Conservation (phyloP, 2,797 vertebrate genomes). For the Gallinago stenura region DNA sequence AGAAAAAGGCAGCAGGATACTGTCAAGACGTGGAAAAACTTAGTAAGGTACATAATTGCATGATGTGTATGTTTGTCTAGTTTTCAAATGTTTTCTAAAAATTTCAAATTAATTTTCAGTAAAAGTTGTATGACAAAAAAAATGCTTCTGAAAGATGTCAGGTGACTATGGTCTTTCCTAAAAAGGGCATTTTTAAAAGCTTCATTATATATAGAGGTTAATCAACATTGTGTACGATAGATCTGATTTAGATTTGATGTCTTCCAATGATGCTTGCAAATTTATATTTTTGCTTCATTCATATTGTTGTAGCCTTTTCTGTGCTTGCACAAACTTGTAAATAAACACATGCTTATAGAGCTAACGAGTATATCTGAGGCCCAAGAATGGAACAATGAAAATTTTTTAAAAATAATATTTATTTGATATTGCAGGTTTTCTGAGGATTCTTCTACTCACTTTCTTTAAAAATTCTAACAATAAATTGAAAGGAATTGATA, state of each 20-base stretch:
- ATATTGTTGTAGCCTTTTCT: not conserved
- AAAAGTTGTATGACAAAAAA: not conserved
- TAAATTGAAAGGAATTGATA: not conserved
- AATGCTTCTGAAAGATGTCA: not conserved
- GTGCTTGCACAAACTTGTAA: not conserved
- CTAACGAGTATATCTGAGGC: not conserved
- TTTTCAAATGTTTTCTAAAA: not conserved
- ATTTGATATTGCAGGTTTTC: not conserved
- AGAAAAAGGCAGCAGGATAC: conserved; percentile 76
- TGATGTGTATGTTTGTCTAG: not conserved
- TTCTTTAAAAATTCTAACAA: not conserved
- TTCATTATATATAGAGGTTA: not conserved
- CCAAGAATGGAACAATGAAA: not conserved
- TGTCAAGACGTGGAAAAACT: conserved; percentile 79
- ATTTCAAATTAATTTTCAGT: not conserved
- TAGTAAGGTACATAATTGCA: conserved; percentile 79
- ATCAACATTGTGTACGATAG: not conserved
- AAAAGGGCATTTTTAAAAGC: not conserved
- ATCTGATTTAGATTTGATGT: not conserved
- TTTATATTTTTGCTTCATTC: not conserved
- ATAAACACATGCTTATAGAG: not conserved
- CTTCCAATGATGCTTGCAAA: not conserved
- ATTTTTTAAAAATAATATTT: not conserved
- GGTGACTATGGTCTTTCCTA: not conserved
- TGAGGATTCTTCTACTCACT: not conserved